Base-by-base conservation (phyloP, 1,140 invertebrate species). In the Penaeus japonicus region DNA sequence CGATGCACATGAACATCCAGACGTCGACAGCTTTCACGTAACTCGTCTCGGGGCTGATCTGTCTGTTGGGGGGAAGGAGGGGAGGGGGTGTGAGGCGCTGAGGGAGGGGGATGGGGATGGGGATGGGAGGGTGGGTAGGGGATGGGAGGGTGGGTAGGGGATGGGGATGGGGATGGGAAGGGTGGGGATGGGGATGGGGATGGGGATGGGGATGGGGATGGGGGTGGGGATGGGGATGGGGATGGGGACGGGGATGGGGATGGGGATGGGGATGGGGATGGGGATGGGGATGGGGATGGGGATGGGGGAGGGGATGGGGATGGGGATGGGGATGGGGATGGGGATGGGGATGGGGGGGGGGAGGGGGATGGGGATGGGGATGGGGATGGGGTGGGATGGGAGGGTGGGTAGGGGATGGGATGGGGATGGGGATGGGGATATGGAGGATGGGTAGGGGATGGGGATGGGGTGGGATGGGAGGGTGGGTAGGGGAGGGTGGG, bases 21-120 rank as follows among this genome's bases (percentile, higher is more conserved):
- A 96, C 94, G 91, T 96, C 95, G 24, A 96, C 94, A 89, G 95
- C 95, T 91, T 96, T 95, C 57, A 95, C 92, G 91, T 95, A 94
- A 27, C 94, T 92, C 0, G 94, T 94, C 30, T 91, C 83, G 0
- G 85, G 85, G 39, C 85, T 81, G 17, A 79, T 65, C 53, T 87
- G 85, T 39, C 85, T 87, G 84, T 32, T 20, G n/a, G 22, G 70
- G 30, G 70, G 20, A 30, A 30, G 75, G 15, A n/a, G n/a, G 22
- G 54, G 15, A 18, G 20, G 62, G 7, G 54, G 30, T 24, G 22
- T 24, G n/a, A 17, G n/a, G 59, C n/a, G n/a, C 54, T 24, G 20
- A 84, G 30, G 32, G 1, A 82, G 54, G 4, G 32, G 18, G n/a
- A 12, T 17, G 30, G 53, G 35, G 39, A 65, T n/a, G 62, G n/a